A percentile compares a stretch with the other conserved stretches of the same genome.
phyloP scores from a whole-genome alignment of 37 sponge, comb jelly and placozoan genomes.

The Haliclona indistincta region DNA sequence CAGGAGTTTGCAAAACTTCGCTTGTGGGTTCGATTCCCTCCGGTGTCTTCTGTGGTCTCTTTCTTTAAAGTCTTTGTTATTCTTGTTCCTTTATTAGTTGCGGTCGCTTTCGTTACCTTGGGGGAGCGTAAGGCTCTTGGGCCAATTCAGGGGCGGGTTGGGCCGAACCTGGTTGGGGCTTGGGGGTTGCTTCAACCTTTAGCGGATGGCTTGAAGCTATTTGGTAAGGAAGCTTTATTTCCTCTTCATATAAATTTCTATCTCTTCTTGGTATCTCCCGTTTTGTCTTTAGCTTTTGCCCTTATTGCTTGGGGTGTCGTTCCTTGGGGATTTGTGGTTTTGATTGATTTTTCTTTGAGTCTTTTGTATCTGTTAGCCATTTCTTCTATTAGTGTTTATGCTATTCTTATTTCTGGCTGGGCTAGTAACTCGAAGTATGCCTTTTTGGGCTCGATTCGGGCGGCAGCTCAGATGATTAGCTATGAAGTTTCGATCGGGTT shows the following conservation, averaged over 20 bases:
- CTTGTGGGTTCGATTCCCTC: constrained; percentile 51
- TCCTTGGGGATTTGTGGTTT: constrained; percentile 57
- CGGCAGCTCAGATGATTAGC: constrained; percentile 83
- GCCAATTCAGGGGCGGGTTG: constrained; percentile 57
- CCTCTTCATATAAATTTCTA: constrained; percentile 67
- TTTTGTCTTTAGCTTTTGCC: constrained; percentile 72
- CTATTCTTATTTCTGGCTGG: constrained; percentile 21
- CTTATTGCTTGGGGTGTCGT: constrained; percentile 74
- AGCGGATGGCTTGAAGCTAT: constrained; percentile 78
- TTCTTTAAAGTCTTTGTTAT: constrained; percentile 49
- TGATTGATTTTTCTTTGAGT: constrained; percentile 62
- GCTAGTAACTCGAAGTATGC: constrained; percentile 58
- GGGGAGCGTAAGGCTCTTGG: constrained; percentile 71
- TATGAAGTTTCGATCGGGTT: constrained; percentile 86
- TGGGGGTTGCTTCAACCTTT: constrained; percentile 74
- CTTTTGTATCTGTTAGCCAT: constrained; percentile 67
- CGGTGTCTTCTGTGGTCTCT: constrained; percentile 9
- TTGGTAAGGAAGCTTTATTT: constrained; percentile 72
- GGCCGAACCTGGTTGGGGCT: constrained; percentile 67
- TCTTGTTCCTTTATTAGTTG: constrained; percentile 59
- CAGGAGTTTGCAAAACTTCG: constrained; percentile 69
- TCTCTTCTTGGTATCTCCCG: constrained; percentile 61
- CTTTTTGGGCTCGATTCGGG: constrained; percentile 78
- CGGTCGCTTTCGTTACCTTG: constrained; percentile 68
- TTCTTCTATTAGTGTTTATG: constrained; percentile 78